Base-by-base conservation (phyloP, 1,140 invertebrate species). In the Microplitis mediator region DNA sequence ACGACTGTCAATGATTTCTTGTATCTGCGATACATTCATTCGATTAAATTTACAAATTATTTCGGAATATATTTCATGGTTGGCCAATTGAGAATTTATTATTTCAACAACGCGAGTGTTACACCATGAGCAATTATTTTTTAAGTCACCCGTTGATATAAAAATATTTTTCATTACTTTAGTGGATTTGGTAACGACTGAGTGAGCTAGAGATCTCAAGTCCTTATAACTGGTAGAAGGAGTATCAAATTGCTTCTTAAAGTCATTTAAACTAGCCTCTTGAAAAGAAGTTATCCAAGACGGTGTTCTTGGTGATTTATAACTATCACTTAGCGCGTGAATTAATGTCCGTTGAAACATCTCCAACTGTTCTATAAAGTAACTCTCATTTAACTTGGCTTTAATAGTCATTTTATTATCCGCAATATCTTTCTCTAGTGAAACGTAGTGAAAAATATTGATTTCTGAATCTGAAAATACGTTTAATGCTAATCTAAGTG, bases 251-350 rank as follows among this genome's bases (percentile, higher is more conserved):
- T 79, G 71, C 3, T 76, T 16, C 23, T 73, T 13, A 45, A 86
- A 86, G 9, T 82, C 79, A 39, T 81, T 78, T 5, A 79, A 79
- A 13, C 79, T 82, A 11, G 77, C 78, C 54, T 81, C 77, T 32
- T 81, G 69, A 51, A 86, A 86, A 1, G 82, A 85, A 3, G 75
- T 82, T 83, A 81, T 85, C 83, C 84, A 86, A 0, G 67, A 63
- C 2, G 84, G 84, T 3, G 81, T 51, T 71, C 82, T 81, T 0
- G 74, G 67, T 8, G 78, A 54, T 62, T 75, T 81, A 14, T 76
- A 74, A 3, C 77, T 81, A 23, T 84, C 77, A 0, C 74, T 72
- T 31, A 73, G 35, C 0, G 71, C 50, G 63, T 77, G 77, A 36
- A 80, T 69, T n/a, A 83, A 61, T 56, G 73, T 78, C 31, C 72